phyloP scores from a whole-genome alignment of 1,140 invertebrate species.

The Thaumatotibia leucotreta region DNA sequence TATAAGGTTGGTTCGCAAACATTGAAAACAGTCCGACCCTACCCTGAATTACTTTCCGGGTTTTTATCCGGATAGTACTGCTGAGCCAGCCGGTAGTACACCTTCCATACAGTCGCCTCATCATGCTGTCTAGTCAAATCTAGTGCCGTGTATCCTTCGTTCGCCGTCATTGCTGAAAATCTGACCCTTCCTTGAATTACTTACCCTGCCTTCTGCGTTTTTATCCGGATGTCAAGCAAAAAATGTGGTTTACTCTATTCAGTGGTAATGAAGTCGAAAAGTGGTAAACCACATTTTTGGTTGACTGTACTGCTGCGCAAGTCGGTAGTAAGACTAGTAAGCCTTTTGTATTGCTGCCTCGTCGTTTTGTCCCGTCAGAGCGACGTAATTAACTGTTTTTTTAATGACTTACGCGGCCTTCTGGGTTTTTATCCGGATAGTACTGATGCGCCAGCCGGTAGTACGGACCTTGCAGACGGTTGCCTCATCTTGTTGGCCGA shows the following conservation, averaged over 20 bases:
- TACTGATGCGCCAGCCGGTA: constrained; percentile 97
- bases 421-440: constrained; percentile 99
- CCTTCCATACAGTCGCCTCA: constrained; percentile 92
- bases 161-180: too few species aligned
- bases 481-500: constrained; percentile 86
- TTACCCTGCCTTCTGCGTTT: constrained; percentile 95
- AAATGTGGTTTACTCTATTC: too few species aligned
- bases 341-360: constrained; percentile 94
- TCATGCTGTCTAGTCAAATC: constrained; percentile 86
- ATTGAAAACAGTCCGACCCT: too few species aligned
- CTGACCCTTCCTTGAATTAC: too few species aligned
- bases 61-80: constrained; percentile 99
- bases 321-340: constrained; percentile 95
- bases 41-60: too few species aligned
- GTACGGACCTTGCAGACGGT: constrained; percentile 96
- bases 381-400: constrained; percentile 97
- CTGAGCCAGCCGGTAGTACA: constrained; percentile 97
- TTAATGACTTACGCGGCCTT: constrained; percentile 98
- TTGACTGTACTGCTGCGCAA: constrained; percentile 97
- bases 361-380: constrained; percentile 85
- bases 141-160: constrained; percentile 92
- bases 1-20: too few species aligned
- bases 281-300: too few species aligned
- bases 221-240: constrained; percentile 99
- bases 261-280: too few species aligned